phyloP scores from a whole-genome alignment of 2,888 invertebrate genomes.

The Crossocerus cetratus region DNA sequence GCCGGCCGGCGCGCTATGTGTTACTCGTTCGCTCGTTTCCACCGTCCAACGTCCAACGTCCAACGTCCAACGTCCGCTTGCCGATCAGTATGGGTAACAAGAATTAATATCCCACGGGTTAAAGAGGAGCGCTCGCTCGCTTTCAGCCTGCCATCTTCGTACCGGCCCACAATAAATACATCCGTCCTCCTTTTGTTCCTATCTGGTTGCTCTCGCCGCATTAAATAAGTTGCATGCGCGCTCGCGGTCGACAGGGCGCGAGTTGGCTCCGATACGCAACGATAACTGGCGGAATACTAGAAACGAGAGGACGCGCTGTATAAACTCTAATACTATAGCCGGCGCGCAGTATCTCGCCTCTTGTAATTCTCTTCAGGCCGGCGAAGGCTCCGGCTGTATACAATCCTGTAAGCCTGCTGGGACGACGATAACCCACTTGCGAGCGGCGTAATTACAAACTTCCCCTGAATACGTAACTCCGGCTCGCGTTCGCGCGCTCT shows the following conservation, averaged over 20 bases:
- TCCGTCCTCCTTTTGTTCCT: neutral
- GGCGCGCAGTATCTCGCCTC: too few species aligned
- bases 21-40: conserved; percentile 19
- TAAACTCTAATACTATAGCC: too few species aligned
- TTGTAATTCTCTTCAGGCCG: too few species aligned
- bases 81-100: conserved; percentile 44
- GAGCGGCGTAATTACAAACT: conserved; percentile 1
- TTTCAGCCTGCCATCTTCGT: conserved; percentile 4
- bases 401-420: too few species aligned
- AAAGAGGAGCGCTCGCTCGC: neutral
- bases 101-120: conserved; percentile 48
- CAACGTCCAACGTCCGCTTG: conserved; percentile 8
- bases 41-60: neutral
- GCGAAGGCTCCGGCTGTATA: too few species aligned
- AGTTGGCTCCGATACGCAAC: too few species aligned
- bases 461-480: neutral
- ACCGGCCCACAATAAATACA: conserved; percentile 9
- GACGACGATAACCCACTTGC: conserved; percentile 3
- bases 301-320: too few species aligned
- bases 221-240: neutral
- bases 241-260: too few species aligned
- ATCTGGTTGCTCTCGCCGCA: neutral
- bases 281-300: too few species aligned
- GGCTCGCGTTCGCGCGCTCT: too few species aligned
- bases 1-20: neutral